Base-by-base conservation (phyloP, 2,888 invertebrate species). In the Orthonevra nobilis region DNA sequence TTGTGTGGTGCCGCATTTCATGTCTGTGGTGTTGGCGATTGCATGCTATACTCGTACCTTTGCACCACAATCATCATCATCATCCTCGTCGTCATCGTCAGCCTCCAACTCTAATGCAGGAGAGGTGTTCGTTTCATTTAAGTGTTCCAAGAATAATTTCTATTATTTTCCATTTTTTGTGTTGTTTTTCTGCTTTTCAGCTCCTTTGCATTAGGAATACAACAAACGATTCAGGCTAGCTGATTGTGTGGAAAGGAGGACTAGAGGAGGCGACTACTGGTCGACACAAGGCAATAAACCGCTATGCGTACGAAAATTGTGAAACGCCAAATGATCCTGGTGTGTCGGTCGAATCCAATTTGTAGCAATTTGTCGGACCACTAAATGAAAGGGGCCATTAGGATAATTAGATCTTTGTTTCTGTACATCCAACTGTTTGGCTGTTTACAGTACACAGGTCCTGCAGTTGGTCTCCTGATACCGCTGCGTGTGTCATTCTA, bases 371-470 rank as follows among this genome's bases (percentile, higher is more conserved):
- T 79, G 79, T 79, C 79, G 79, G 79, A 79, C 73, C 79, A 79
- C 79, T 79, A 79, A 79, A 79, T 79, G 79, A 79, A 79, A 79
- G 66, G 79, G 79, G 32, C 79, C 81, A 81, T 81, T 81, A 74
- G 74, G 81, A 81, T 81, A 81, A 81, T 81, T 81, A 81, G 81
- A 81, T 81, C 81, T 81, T 74, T 81, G 74, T 81, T 74, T 81
- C 77, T 60, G 54, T 64, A 36, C 20, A 32, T 66, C 56, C 54
- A 63, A 66, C 58, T 73, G 61, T 61, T 44, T 54, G 60, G 52
- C 34, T 66, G 63, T 72, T 60, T 50, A 52, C 52, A 52, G 34
- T 52, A 36, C 14, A 34, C 15, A 12, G 9, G 38, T 42, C 44
- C 12, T 6, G 30, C 38, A n/a, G 56, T 63, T 64, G 58, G 52